phyloP scores from a whole-genome alignment of 2,113 vertebrate species.

The Salvelinus sp. region DNA sequence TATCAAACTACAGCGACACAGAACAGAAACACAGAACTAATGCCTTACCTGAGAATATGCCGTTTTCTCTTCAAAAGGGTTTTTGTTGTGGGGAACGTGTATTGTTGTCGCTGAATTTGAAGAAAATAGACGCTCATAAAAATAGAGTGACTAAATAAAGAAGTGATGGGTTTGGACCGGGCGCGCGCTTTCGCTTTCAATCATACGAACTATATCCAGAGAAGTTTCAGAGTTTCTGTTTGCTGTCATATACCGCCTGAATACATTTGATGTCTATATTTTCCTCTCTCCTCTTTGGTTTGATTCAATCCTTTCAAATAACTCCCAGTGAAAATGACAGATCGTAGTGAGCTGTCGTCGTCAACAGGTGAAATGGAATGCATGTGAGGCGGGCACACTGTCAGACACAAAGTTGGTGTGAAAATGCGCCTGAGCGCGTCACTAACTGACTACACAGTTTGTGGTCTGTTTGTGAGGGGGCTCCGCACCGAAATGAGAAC shows the following conservation, averaged over 20 bases:
- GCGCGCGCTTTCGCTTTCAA: conserved; percentile 43
- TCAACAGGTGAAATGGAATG: conserved; percentile 64
- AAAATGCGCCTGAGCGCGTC: neutral
- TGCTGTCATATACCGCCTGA: neutral
- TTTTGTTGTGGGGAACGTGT: no score
- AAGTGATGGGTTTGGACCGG: neutral
- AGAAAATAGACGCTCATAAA: neutral
- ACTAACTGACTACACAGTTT: neutral
- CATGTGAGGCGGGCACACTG: conserved; percentile 4
- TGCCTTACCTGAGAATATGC: no score
- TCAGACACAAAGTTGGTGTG: neutral
- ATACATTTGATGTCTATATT: neutral
- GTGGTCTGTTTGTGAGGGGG: neutral
- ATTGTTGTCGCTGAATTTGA: no score
- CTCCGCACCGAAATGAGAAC: conserved; percentile 11
- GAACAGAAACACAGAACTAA: no score
- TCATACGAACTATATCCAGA: neutral
- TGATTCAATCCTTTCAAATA: conserved; percentile 8
- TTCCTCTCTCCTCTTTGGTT: conserved; percentile 8
- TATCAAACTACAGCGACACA: no score
- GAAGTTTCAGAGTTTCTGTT: neutral
- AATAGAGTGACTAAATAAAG: neutral
- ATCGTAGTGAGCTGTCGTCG: conserved; percentile 19
- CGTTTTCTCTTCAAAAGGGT: no score
- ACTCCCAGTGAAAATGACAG: conserved; percentile 16